Evolutionary conservation across 2,797 vertebrate genomes (phyloP).

Genomic region (Pseudomugil gertrudae): DNA sequence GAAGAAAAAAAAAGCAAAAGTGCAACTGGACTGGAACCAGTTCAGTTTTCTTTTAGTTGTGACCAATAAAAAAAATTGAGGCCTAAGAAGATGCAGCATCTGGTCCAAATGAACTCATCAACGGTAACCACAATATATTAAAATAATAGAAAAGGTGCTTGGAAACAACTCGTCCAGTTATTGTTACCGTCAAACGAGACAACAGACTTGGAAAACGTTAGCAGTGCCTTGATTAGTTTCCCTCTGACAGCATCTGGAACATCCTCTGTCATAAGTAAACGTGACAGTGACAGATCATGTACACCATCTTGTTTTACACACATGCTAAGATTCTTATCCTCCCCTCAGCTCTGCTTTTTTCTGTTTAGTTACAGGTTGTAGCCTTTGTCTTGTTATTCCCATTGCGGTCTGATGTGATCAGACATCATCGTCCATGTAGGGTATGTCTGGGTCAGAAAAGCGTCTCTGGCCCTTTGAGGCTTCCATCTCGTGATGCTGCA

Average conservation of each 20-base stretch:
- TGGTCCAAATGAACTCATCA: slow-evolving; percentile 38
- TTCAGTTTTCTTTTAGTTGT: slow-evolving; percentile 63
- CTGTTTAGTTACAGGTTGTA: background rate
- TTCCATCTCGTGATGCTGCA: slow-evolving; percentile 31
- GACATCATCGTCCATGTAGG: slow-evolving; percentile 74
- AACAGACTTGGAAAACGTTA: slow-evolving; percentile 35
- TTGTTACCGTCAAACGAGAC: slow-evolving; percentile 42
- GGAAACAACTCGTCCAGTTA: slow-evolving; percentile 67
- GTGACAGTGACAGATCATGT: slow-evolving; percentile 1
- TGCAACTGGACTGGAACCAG: slow-evolving; percentile 67
- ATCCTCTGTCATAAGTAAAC: slow-evolving; percentile 18
- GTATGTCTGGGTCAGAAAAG: slow-evolving; percentile 89
- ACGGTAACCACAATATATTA: slow-evolving; percentile 68
- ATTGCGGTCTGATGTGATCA: slow-evolving; percentile 28
- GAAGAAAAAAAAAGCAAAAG: slow-evolving; percentile 63
- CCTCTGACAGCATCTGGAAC: slow-evolving; percentile 23
- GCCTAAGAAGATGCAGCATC: slow-evolving; percentile 47
- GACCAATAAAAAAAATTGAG: slow-evolving; percentile 43
- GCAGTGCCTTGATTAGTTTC: slow-evolving; percentile 31
- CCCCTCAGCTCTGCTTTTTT: slow-evolving; percentile 1
- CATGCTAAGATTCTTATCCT: background rate
- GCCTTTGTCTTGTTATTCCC: background rate
- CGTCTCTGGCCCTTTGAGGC: slow-evolving; percentile 77
- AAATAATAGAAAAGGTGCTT: slow-evolving; percentile 84
- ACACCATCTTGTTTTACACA: slow-evolving; percentile 1